Evolutionary conservation across 2,888 invertebrate genomes (phyloP), one percentile per base, ranked within the genome.

Genomic region (Drosophila acutilabella): DNA sequence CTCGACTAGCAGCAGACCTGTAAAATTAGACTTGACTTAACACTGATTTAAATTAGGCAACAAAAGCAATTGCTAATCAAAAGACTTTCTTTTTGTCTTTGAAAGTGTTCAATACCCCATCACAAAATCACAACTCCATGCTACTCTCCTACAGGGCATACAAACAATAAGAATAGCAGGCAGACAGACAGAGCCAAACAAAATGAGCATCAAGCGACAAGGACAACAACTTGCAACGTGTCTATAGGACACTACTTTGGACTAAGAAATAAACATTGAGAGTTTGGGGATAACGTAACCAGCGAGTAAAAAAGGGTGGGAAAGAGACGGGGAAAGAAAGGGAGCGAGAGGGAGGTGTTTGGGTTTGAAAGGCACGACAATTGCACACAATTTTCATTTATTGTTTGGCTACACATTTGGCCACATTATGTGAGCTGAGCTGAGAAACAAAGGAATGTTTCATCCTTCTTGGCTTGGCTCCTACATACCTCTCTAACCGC

Each of bases 361-460:
- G 45, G 42, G 68, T 33, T 42, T 53, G 38, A 53, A 65, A 71
- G 71, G 72, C 81, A 86, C 78, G 87, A 85, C 84, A 87, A 85
- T 85, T 85, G 84, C 84, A 78, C 87, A 85, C 84, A 85, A 85
- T 85, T 85, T 85, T 85, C 87, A 85, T 85, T 85, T 85, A 85
- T 85, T 87, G 87, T 85, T 84, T 74, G 83, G 83, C 86, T 83
- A 85, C 83, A 83, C 83, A 80, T 83, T 83, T 82, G 80, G 87
- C 71, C 81, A 81, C 87, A 87, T 87, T 87, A 83, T 80, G 83
- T 64, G 72, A 73, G 74, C 67, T 52, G 56, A 60, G 60, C 61
- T 58, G 48, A 48, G 47, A 36, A 36, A 36, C 36, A 36, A 36
- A 13, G 13, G 36, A 36, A 36, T 36, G 36, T 36, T 36, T 13